Percentiles rank a stretch among this genome's conserved stretches.
Conservation (phyloP, 2,113 vertebrate genomes). For the Pica pica region DNA sequence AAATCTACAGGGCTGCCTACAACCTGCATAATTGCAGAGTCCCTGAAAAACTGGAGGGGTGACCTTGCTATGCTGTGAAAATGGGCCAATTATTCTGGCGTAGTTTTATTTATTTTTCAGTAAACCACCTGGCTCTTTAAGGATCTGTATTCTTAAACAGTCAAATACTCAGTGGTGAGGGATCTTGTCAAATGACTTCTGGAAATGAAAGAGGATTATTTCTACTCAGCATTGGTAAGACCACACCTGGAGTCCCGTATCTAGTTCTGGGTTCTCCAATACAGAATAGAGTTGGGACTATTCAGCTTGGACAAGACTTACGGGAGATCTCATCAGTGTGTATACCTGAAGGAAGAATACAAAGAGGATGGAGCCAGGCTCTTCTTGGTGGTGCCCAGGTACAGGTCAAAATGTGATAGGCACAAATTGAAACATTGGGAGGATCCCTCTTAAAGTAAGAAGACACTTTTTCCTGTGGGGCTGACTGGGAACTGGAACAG, state of each 20-base stretch:
- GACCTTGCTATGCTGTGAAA: neutral
- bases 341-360: neutral
- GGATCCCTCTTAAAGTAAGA: neutral
- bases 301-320: neutral
- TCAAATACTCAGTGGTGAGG: neutral
- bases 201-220: neutral
- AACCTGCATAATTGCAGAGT: neutral
- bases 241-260: accelerated
- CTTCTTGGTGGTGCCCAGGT: neutral
- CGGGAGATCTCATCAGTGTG: neutral
- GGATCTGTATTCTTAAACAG: neutral
- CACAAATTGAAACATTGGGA: neutral
- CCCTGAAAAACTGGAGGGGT: neutral
- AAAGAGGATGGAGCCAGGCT: neutral
- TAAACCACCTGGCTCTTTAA: neutral
- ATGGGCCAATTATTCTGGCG: neutral
- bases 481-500: neutral
- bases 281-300: neutral
- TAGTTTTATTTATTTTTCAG: neutral
- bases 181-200: neutral
- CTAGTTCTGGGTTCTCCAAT: neutral
- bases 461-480: neutral
- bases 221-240: neutral
- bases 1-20: neutral
- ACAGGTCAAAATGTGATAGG: neutral